Base-by-base conservation (phyloP, 2,797 vertebrate species). In the Microctenopoma lineatum region DNA sequence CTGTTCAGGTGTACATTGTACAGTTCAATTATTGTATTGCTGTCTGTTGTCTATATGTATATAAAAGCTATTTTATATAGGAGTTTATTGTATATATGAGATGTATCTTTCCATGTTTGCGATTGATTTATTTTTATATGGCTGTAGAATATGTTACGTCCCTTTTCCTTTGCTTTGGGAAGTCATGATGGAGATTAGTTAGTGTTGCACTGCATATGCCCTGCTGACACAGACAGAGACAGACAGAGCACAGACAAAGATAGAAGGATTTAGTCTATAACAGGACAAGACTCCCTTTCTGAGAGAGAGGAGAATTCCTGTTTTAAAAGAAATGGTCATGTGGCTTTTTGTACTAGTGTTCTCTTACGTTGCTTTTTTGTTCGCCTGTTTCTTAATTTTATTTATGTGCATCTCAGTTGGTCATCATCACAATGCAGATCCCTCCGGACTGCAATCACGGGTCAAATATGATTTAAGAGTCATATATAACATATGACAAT, bases 91-190 rank as follows among this genome's bases (percentile, higher is more conserved):
- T 93, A 94, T 84, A 93, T 93, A 92, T 88, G 81, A 94, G 88
- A 93, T 92, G 93, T 93, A 93, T 93, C 90, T 92, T 94, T 91
- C 91, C 92, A 94, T 92, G 92, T 93, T 93, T 91, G 90, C 87
- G 64, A 94, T 90, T 94, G 91, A 92, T 93, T 94, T 94, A 94
- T 94, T 95, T 95, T 95, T 95, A 91, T 95, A 95, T 92, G 87
- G 89, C 90, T 93, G 90, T 90, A 88, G 79, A 92, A 90, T 84
- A 86, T 86, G 83, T 91, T 82, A 84, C 42, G 59, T 85, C 75
- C 71, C 86, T 74, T 90, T 84, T 84, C 76, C 59, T 88, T 91
- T 85, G 85, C 85, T 91, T 90, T 89, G 77, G 82, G 84, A 87
- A 90, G 84, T 89, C 80, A 73, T 84, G 89, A 90, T 88, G 80